Base-by-base conservation (phyloP, 2,113 vertebrate species). In the Todiramphus saurophagus region DNA sequence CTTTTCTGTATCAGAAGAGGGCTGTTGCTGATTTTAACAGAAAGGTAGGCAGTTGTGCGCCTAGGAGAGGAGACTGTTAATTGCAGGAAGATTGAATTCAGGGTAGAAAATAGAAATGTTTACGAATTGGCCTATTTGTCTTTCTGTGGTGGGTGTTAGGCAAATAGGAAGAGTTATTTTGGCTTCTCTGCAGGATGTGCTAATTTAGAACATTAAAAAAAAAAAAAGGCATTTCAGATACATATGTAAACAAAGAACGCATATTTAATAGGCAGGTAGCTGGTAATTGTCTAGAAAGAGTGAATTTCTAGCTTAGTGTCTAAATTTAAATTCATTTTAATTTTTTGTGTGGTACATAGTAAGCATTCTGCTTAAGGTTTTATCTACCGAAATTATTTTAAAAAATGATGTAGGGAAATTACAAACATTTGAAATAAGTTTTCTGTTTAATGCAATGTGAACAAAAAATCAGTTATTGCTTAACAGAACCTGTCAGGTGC, bases 201-300 rank as follows among this genome's bases (percentile, higher is more conserved):
- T 95, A 12, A 87, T 97, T 96, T 95, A 51, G 83, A 92, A 87
- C 77, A 64, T 95, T 69, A 94, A 95, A 94, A 96, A 91, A 90
- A 95, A 93, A 96, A 96, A 91, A 48, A 66, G 33, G 74, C 84
- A 70, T 79, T 93, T 90, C 81, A 88, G 5, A 27, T 78, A 27
- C 16, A 28, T 55, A 5, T 73, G 31, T 83, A 89, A 78, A 75
- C 41, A 89, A 88, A 80, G 62, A 76, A 85, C 46, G 43, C 31
- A 24, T 93, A 70, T 69, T 84, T 74, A 68, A 44, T 48, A 83
- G 66, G 21, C 16, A 28, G 37, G 76, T 91, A 70, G 50, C 70
- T 76, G 74, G 51, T 85, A 62, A 74, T 73, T 88, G 43, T 68
- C 55, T 90, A 67, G 59, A 58, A 84, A 27, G 24, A 93, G 27